These are phyloP conservation scores for Chaetophractus vellerosus DNA, from an alignment of 2,797 vertebrate species.

Conservation along the genomic window DNA sequence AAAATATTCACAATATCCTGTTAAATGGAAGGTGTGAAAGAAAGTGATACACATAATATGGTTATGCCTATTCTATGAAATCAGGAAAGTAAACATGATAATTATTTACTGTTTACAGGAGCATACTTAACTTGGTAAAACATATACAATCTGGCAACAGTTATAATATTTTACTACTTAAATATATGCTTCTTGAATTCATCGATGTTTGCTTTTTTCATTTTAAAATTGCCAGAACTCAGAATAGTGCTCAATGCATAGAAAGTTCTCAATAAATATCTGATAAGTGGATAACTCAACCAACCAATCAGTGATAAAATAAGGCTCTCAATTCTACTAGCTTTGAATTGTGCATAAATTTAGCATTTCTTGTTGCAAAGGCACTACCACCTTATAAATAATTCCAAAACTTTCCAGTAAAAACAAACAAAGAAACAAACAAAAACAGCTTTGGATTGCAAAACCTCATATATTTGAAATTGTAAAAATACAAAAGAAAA, in stretches of 20 bases:
- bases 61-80: neutral
- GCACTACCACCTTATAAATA: neutral
- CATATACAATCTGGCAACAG: neutral
- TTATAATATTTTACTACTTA: neutral
- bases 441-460: neutral
- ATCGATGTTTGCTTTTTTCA: neutral
- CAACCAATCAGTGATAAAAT: neutral
- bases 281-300: neutral
- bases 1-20: neutral
- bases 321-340: neutral
- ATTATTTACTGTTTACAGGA: neutral
- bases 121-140: neutral
- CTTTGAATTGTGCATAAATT: neutral
- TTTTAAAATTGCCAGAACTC: neutral
- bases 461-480: neutral
- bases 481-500: conserved; percentile 20
- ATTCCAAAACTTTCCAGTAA: neutral
- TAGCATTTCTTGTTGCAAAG: neutral
- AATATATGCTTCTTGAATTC: neutral
- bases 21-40: neutral
- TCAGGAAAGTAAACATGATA: neutral
- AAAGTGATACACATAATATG: neutral
- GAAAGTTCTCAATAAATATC: neutral
- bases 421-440: neutral
- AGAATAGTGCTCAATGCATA: neutral